These are phyloP conservation scores for Beroe forskalii DNA, from an alignment of 37 sponge, comb jelly and placozoan genomes.

Conservation along the genomic window DNA sequence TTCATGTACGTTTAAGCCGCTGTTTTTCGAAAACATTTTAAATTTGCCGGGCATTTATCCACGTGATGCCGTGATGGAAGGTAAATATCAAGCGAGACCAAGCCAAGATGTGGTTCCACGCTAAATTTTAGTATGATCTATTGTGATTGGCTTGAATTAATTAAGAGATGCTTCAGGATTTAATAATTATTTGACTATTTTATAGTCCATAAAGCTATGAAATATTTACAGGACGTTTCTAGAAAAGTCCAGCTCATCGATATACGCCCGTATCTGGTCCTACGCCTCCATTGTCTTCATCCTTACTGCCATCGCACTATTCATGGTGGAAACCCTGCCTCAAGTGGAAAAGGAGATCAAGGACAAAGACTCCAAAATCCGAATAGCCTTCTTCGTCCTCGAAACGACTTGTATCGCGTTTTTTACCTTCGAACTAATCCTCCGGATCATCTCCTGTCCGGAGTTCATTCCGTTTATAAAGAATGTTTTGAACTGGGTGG, in stretches of 20 bases:
- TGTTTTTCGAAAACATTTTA: no score
- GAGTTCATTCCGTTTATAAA: slow-evolving; percentile 22
- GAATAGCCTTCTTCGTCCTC: not conserved
- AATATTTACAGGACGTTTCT: slow-evolving; percentile 40
- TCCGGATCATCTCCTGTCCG: slow-evolving; percentile 6
- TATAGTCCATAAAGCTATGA: no score
- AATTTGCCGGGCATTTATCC: no score
- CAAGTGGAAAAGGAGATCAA: not conserved
- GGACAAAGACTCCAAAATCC: not conserved
- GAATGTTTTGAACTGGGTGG: slow-evolving; percentile 49
- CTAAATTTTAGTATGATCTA: no score
- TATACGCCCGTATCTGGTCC: slow-evolving; percentile 28
- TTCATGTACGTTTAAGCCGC: no score
- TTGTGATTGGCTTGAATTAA: no score
- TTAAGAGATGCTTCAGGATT: no score
- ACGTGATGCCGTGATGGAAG: no score
- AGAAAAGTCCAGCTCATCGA: slow-evolving; percentile 32
- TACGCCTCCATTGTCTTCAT: slow-evolving; percentile 47
- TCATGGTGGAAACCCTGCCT: slow-evolving; percentile 55
- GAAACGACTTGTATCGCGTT: slow-evolving; percentile 63
- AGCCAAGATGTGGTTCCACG: no score
- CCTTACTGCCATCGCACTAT: slow-evolving; percentile 7
- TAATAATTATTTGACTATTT: no score
- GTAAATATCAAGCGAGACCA: no score
- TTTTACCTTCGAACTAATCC: slow-evolving; percentile 41